Evolutionary conservation across 2,888 invertebrate species (phyloP).

Genomic region (Dryobotodes eremita): DNA sequence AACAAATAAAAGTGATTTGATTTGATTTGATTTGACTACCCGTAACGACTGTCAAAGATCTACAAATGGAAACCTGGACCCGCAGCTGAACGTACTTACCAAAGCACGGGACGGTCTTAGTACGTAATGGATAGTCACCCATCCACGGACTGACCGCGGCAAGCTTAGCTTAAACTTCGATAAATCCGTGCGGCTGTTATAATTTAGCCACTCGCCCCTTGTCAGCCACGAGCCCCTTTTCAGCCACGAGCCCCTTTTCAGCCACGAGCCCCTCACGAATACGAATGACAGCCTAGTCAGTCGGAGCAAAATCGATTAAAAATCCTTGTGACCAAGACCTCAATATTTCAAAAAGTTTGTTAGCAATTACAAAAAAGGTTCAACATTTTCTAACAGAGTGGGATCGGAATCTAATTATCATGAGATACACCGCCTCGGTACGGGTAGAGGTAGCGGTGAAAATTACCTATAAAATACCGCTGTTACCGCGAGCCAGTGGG

Average conservation of each 20-base stretch:
- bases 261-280: background rate
- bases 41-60: too few species aligned
- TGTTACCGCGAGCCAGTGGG: constrained; percentile 16
- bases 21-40: too few species aligned
- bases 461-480: constrained; percentile 55
- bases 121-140: background rate
- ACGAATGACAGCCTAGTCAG: background rate
- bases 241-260: background rate
- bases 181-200: background rate
- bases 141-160: background rate
- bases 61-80: background rate
- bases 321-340: background rate
- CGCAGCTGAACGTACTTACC: background rate
- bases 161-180: background rate
- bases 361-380: constrained; percentile 10
- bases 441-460: constrained; percentile 1
- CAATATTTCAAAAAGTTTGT: background rate
- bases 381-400: constrained; percentile 1
- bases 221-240: background rate
- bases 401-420: constrained; percentile 55
- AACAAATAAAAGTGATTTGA: too few species aligned
- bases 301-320: background rate
- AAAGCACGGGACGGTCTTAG: too few species aligned
- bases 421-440: constrained; percentile 12
- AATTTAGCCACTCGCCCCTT: background rate